Conservation (phyloP, 2,888 invertebrate genomes). For the Cordilura impudica region DNA sequence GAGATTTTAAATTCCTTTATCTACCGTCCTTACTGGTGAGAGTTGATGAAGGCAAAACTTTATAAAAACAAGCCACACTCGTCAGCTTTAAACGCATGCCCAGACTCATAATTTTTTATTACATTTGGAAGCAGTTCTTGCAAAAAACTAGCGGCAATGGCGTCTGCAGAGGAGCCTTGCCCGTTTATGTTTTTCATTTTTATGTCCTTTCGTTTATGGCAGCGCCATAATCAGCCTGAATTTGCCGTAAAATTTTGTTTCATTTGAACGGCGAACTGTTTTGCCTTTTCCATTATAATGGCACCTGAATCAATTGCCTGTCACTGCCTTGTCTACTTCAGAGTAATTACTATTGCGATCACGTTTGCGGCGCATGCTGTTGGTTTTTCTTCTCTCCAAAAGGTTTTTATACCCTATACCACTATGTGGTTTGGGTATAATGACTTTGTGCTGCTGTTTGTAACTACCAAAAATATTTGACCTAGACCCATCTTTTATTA, state of each 20-base stretch:
- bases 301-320: constrained; percentile 1
- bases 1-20: too few species aligned
- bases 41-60: constrained; percentile 10
- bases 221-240: constrained; percentile 29
- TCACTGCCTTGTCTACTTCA: constrained; percentile 14
- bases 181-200: constrained; percentile 11
- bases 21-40: constrained; percentile 1
- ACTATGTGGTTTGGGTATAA: too few species aligned
- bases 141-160: not conserved
- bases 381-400: constrained; percentile 11
- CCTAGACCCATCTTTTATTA: too few species aligned
- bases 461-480: too few species aligned
- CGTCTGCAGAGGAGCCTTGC: constrained; percentile 17
- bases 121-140: constrained; percentile 19
- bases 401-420: too few species aligned
- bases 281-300: not conserved
- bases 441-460: too few species aligned
- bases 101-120: not conserved
- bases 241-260: constrained; percentile 15
- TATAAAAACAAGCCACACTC: constrained; percentile 7
- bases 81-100: not conserved
- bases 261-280: constrained; percentile 21
- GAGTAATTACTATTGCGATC: constrained; percentile 16
- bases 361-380: not conserved
- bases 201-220: constrained; percentile 17